Evolutionary conservation across 2,888 invertebrate species (phyloP), one percentile per base, ranked within the genome.

Genomic region (Lycaena phlaeas): DNA sequence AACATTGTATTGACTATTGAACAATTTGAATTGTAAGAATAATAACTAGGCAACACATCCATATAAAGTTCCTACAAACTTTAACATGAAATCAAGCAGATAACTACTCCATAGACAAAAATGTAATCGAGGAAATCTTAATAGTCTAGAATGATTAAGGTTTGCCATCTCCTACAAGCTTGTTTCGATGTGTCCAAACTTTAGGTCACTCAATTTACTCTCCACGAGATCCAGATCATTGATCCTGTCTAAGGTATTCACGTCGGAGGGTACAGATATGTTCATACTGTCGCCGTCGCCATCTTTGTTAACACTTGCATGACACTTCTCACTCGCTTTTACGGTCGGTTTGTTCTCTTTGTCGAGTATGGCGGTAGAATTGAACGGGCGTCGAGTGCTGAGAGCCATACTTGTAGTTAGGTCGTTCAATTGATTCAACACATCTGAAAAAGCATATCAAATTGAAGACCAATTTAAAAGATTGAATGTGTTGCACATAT

Each of bases 171-270:
- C 18, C 59, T 61, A 79, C 44, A 81, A 56, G 53, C 68, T 75
- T 43, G 81, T 82, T 55, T 82, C 81, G 36, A 64, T 50, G 29
- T 75, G 69, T 5, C 65, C 56, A 5, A 50, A 51, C 50, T 69
- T 75, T 14, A 85, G 59, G 52, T 68, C 66, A 27, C 61, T 70
- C 15, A 85, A 45, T 56, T 69, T 84, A 43, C 65, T 71, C 43
- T 85, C 79, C 1, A 85, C 65, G 9, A 71, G 61, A 48, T 84
- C 68, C 12, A 85, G 60, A 51, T 85, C 85, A 30, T 61, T 70
- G n/a, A 85, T 63, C 50, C 85, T 65, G 48, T 85, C 85, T 27
- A 79, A 57, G 4, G 84, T 85, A 2, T 64, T 66, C 1, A 82
- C 62, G 53, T 69, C 65, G 0, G 81, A 78, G 0, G 69, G 72